phyloP scores from a whole-genome alignment of 2,113 vertebrate species.

The Eptesicus fuscus region DNA sequence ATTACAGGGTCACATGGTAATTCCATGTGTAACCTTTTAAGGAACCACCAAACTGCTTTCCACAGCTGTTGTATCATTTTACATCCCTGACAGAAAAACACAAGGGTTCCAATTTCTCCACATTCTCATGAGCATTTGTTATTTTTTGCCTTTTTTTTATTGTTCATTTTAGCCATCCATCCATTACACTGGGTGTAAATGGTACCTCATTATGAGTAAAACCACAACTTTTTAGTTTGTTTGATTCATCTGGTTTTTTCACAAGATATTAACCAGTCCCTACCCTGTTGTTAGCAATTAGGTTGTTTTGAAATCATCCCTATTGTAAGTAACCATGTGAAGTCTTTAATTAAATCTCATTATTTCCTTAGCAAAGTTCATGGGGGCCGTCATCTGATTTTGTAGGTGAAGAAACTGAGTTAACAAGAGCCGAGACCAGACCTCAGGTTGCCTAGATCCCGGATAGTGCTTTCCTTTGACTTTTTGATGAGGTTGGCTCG shows the following conservation, averaged over 20 bases:
- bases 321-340: background rate
- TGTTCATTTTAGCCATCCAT: background rate
- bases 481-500: background rate
- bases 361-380: background rate
- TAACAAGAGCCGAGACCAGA: background rate
- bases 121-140: background rate
- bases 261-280: background rate
- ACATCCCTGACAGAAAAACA: background rate
- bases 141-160: background rate
- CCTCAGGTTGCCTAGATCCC: background rate
- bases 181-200: background rate
- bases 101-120: background rate
- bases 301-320: background rate
- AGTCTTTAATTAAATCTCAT: slow-evolving; percentile 22
- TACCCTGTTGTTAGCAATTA: background rate
- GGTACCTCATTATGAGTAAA: background rate
- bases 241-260: background rate
- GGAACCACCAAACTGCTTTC: background rate
- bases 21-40: background rate
- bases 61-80: background rate
- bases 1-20: background rate
- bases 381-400: background rate
- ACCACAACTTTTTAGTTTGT: background rate
- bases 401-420: background rate
- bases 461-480: background rate